Evolutionary conservation across 1,140 invertebrate species (phyloP), one percentile per base, ranked within the genome.

Genomic region (Dendroctonus ponderosae): DNA sequence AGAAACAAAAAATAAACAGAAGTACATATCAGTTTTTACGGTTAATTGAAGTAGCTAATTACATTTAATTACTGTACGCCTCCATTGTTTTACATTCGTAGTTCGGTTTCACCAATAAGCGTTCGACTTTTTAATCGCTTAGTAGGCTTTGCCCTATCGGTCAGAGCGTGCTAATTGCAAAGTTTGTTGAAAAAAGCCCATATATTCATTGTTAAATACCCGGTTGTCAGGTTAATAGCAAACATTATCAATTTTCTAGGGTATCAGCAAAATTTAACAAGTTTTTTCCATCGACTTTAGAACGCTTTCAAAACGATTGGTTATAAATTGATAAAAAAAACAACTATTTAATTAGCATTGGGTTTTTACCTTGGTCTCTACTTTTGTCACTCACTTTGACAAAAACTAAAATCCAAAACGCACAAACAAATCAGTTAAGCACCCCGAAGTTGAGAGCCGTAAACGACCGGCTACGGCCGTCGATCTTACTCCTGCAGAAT

Each of bases 271-370:
- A n/a, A 42, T 62, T 51, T 62, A 43, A 62, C 60, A 62, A 62
- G 60, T 62, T 62, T 62, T 62, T 62, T 62, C 60, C 60, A 62
- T 62, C 60, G 43, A 15, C 41, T 42, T 12, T 51, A 54, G 26
- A 15, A 52, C 60, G 60, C 60, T 62, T 62, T 62, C 60, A 48
- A 62, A 52, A 8, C 39, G 43, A 62, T 52, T 62, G 14, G 7
- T 14, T 26, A 26, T 26, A 26, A 26, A 26, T 26, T 26, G 26
- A 26, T 26, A 26, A 26, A 26, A 26, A 26, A 26, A 26, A 26
- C 26, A 26, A 26, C 26, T 26, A 26, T 2, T 26, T 26, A 3
- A 26, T 26, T 26, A 26, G 26, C 26, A 48, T 6, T 5, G 8
- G 14, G 14, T 52, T n/a, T 52, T 52, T 52, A 52, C 50, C 50